Conservation (phyloP, 2,888 invertebrate species). For the Drosophila rubida region DNA sequence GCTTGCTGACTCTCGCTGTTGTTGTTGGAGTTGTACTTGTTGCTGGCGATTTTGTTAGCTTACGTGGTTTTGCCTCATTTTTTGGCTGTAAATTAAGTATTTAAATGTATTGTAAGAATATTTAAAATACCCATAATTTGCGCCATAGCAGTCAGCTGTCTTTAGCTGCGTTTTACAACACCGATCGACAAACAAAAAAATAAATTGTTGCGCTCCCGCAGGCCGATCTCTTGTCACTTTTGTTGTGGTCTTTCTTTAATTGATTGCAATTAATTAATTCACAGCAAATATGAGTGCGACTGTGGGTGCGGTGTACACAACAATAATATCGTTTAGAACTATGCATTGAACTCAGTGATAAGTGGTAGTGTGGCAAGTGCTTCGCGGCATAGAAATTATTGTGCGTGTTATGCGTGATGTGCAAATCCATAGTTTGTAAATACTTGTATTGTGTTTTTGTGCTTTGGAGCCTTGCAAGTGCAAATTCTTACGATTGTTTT, state of each 20-base stretch:
- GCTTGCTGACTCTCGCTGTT: conserved; percentile 22
- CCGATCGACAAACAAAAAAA: conserved; percentile 3
- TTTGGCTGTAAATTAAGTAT: conserved; percentile 36
- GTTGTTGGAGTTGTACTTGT: conserved; percentile 40
- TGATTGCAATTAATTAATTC: conserved; percentile 40
- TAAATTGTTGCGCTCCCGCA: conserved; percentile 24
- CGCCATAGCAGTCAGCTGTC: conserved; percentile 9
- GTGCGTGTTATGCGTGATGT: conserved; percentile 5
- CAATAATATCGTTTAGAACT: conserved; percentile 16
- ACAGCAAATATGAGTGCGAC: conserved; percentile 18
- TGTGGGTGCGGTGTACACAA: conserved; percentile 8
- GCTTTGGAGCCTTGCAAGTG: conserved; percentile 2
- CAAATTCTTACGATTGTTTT: conserved; percentile 56
- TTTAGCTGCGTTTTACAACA: conserved; percentile 19
- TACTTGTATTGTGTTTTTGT: conserved; percentile 17
- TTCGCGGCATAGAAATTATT: not conserved
- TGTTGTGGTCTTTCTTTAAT: conserved; percentile 6
- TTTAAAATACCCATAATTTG: not conserved
- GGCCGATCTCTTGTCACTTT: conserved; percentile 32
- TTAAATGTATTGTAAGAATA: not conserved
- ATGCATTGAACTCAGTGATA: conserved; percentile 6
- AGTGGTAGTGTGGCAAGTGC: conserved; percentile 24
- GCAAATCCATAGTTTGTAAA: conserved; percentile 33
- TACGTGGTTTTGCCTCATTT: conserved; percentile 51
- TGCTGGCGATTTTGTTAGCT: conserved; percentile 48